phyloP scores from a whole-genome alignment of 2,797 vertebrate species.

The Selene dorsalis region DNA sequence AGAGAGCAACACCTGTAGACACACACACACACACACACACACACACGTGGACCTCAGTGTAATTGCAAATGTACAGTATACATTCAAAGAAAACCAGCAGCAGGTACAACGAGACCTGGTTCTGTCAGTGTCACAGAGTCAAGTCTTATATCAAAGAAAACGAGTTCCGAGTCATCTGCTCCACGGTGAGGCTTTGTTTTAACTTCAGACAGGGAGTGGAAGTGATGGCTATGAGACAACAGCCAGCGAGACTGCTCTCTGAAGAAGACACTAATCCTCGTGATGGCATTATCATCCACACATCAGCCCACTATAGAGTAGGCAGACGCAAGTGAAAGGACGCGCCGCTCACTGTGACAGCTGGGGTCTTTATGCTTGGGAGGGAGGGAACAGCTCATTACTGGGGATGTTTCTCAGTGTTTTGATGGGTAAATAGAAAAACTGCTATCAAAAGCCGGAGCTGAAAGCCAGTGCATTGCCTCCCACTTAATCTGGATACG shows the following conservation, averaged over 20 bases:
- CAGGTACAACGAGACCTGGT: slow-evolving; percentile 56
- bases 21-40: too few relatives aligned
- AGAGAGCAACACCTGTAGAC: neutral
- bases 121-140: slow-evolving; percentile 75
- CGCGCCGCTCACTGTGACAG: slow-evolving; percentile 64
- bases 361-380: slow-evolving; percentile 72
- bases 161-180: slow-evolving; percentile 71
- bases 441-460: slow-evolving; percentile 67
- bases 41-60: neutral
- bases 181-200: slow-evolving; percentile 64
- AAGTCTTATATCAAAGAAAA: slow-evolving; percentile 72
- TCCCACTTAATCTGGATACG: slow-evolving; percentile 75
- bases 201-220: slow-evolving; percentile 67
- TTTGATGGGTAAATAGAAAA: slow-evolving; percentile 79
- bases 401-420: slow-evolving; percentile 71
- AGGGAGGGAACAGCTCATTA: slow-evolving; percentile 77
- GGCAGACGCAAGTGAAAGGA: slow-evolving; percentile 64
- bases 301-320: slow-evolving; percentile 70
- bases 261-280: slow-evolving; percentile 73
- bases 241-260: slow-evolving; percentile 55
- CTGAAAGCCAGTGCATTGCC: slow-evolving; percentile 68
- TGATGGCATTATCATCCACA: slow-evolving; percentile 76
- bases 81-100: slow-evolving; percentile 27
- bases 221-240: slow-evolving; percentile 72
- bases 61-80: slow-evolving; percentile 12